Evolutionary conservation across 2,113 vertebrate genomes (phyloP), one percentile per base, ranked within the genome.

Genomic region (Mastomys coucha): DNA sequence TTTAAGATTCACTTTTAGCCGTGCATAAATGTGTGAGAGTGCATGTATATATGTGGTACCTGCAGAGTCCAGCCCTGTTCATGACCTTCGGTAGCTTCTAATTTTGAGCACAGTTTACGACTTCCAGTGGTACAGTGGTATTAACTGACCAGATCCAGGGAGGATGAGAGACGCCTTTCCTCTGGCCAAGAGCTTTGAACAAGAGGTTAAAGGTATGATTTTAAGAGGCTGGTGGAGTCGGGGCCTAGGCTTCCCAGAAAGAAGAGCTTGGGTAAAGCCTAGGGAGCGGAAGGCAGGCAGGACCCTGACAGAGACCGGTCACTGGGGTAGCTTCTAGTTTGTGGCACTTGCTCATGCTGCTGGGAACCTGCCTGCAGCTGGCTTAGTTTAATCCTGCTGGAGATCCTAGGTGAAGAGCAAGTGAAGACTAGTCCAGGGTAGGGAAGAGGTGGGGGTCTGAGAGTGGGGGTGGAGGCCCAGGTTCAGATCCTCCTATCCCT

Each of bases 221-320:
- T n/a, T 22, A 49, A 10, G 45, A 45, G 8, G 28, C 26, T 4
- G 14, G 19, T 20, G 45, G 22, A 67, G 69, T 49, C 26, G 45
- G 53, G n/a, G 31, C 13, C 65, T 45, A 17, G 7, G 5, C 42
- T 63, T 91, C 36, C 70, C 20, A 76, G 39, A 24, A 88, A 75
- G 65, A 58, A 53, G 76, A n/a, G 60, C 73, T 63, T 28, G 1
- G 45, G 33, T 45, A 12, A 1, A 8, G n/a, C 11, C 12, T 5
- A 11, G 22, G 24, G 12, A 24, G 20, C 22, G 28, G 2, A 4
- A 26, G 36, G 0, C 2, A 20, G 36, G 0, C 2, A 0, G 77
- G 39, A 24, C 45, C 31, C 51, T 72, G 70, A 88, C 86, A 73
- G 67, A 65, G 10, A n/a, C 24, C 17, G 1, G 20, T 56, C 16